phyloP scores from a whole-genome alignment of 2,888 invertebrate species.

The Agrilus biguttatus region DNA sequence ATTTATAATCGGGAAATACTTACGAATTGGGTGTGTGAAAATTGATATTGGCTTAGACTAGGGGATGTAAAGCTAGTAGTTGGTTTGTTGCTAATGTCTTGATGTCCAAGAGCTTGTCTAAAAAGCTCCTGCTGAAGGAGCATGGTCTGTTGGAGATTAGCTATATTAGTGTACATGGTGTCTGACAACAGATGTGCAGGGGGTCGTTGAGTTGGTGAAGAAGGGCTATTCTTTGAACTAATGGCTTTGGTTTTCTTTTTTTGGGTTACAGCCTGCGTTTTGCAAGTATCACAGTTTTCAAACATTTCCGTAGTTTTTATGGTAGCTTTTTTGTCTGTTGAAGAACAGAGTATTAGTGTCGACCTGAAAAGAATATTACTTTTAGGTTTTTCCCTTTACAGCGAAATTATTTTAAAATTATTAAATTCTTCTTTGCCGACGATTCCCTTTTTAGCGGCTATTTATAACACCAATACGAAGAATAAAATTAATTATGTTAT shows the following conservation, averaged over 20 bases:
- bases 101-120: constrained; percentile 34
- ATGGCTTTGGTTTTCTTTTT: constrained; percentile 19
- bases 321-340: constrained; percentile 16
- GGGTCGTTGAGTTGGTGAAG: constrained; percentile 18
- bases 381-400: background rate
- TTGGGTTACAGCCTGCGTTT: constrained; percentile 15
- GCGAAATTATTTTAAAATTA: background rate
- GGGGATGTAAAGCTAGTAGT: constrained; percentile 37
- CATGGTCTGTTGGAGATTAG: constrained; percentile 54
- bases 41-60: constrained; percentile 43
- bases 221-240: constrained; percentile 18
- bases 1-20: constrained; percentile 6
- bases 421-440: no score
- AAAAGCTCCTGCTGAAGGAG: constrained; percentile 51
- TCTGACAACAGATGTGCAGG: constrained; percentile 33
- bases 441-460: no score
- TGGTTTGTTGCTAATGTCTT: constrained; percentile 19
- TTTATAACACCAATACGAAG: no score
- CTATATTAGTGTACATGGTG: constrained; percentile 56
- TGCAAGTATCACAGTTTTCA: constrained; percentile 19
- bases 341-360: constrained; percentile 22
- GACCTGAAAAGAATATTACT: constrained; percentile 15
- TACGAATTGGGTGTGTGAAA: constrained; percentile 41
- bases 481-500: no score
- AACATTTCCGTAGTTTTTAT: constrained; percentile 13